Conservation (phyloP, 1,140 invertebrate genomes). For the Stegodyphus dumicola region DNA sequence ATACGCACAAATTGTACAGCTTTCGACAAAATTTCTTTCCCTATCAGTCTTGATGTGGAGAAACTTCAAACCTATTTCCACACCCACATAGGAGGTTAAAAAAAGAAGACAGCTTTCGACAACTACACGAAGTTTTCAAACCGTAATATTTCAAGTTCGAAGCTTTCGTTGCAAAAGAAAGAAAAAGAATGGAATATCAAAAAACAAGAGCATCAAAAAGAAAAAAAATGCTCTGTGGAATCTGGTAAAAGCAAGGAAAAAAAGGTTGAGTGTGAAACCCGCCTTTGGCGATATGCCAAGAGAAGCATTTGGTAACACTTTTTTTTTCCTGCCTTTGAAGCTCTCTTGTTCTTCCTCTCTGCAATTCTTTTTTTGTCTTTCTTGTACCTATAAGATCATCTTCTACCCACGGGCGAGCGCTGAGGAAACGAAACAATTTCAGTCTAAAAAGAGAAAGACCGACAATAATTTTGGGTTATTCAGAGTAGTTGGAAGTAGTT, state of each 20-base stretch:
- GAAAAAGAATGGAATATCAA: constrained; percentile 8
- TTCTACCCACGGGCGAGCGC: background rate
- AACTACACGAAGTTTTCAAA: constrained; percentile 24
- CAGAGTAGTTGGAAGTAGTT: constrained; percentile 2
- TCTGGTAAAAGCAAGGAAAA: too few species aligned
- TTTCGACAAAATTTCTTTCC: background rate
- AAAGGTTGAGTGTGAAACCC: too few species aligned
- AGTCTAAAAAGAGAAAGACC: background rate
- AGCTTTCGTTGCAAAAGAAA: background rate
- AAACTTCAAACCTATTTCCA: too few species aligned
- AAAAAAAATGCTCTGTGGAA: too few species aligned
- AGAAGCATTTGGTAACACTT: too few species aligned
- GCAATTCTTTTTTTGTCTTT: too few species aligned
- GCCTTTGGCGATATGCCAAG: too few species aligned
- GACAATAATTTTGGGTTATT: background rate
- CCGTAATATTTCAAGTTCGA: constrained; percentile 29
- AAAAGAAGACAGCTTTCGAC: background rate
- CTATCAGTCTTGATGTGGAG: background rate
- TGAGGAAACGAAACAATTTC: background rate
- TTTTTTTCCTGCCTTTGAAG: too few species aligned
- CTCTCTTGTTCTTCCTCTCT: too few species aligned
- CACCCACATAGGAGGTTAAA: too few species aligned
- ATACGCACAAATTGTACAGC: background rate
- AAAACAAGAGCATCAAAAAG: background rate
- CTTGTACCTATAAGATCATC: background rate